Evolutionary conservation across 2,797 vertebrate genomes (phyloP), one percentile per base, ranked within the genome.

Genomic region (Salarias fasciatus): DNA sequence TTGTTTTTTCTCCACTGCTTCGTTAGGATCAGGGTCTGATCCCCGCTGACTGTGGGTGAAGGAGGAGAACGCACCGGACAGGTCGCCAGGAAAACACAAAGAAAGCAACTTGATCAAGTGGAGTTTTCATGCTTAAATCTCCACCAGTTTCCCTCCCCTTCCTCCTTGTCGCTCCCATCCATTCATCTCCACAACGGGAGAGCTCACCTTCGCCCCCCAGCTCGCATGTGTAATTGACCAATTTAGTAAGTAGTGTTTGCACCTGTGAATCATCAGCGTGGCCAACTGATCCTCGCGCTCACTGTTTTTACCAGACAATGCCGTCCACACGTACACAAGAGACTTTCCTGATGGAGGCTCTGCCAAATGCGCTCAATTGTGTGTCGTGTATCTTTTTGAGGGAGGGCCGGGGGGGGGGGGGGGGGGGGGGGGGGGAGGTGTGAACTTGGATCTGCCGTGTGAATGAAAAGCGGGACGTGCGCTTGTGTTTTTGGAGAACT

Each of bases 191-290:
- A 69, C 69, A 75, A 56, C 69, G 75, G 31, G 44, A 72, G 61
- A 68, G 55, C 61, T 65, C 62, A 66, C 75, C 75, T 67, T 61
- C 8, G 1, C n/a, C 70, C 13, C 5, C 51, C 24, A 12, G 9
- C 63, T 73, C 53, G 36, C 33, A 60, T 63, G 68, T 51, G 37
- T 83, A 85, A 82, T 82, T 74, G 74, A 75, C 69, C 62, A 83
- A 77, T 85, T 86, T 70, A 48, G 53, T 63, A 63, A 67, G 69
- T 71, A 84, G 75, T 81, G 77, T 86, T 84, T 79, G 79, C 77
- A 84, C 73, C 82, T 84, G 82, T 67, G 77, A 79, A 64, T 69
- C 61, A 64, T 82, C 77, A 64, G 43, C 38, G 76, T 56, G 53
- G 53, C 67, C 79, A 72, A 56, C 71, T 76, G 67, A 85, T 78